Base-by-base conservation (phyloP, 2,113 vertebrate species). In the Cathartes aura region DNA sequence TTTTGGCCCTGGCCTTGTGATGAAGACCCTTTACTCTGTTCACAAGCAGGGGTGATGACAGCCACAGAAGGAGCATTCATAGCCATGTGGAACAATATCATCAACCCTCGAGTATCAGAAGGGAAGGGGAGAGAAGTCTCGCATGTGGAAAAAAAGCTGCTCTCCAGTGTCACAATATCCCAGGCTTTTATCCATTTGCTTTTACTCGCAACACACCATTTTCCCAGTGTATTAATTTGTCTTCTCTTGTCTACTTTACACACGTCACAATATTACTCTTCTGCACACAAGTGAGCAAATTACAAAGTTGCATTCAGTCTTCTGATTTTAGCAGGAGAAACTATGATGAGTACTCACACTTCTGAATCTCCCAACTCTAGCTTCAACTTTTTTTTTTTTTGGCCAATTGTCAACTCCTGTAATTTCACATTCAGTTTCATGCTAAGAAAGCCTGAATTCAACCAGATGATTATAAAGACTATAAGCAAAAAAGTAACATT, bases 71-170 rank as follows among this genome's bases (percentile, higher is more conserved):
- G 20, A 50, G 14, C 26, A 10, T 12, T 47, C 60, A 12, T 0
- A 68, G 20, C 16, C 9, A 9, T 2, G 5, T 11, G 24, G 63
- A 89, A 30, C n/a, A 42, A 1, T 3, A 63, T 13, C 26, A 38
- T 15, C 32, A 45, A 2, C 20, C 20, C 60, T n/a, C 1, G 1
- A 67, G 38, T 79, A 67, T 12, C 13, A 55, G n/a, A 87, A 56
- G 3, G 16, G 18, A 85, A 82, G 12, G 8, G 27, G 34, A 67
- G 4, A 58, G 32, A 75, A 74, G n/a, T 29, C 26, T 90, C 43
- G 18, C n/a, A 36, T 5, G 6, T 7, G 29, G 36, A 8, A 67
- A 56, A 74, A 76, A 56, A 30, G 5, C 13, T 0, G 0, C 15
- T 48, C 24, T 59, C 42, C 63, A 55, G 29, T 42, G 30, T 43